phyloP scores from a whole-genome alignment of 2,888 invertebrate genomes.

The Trachelus tabidus region DNA sequence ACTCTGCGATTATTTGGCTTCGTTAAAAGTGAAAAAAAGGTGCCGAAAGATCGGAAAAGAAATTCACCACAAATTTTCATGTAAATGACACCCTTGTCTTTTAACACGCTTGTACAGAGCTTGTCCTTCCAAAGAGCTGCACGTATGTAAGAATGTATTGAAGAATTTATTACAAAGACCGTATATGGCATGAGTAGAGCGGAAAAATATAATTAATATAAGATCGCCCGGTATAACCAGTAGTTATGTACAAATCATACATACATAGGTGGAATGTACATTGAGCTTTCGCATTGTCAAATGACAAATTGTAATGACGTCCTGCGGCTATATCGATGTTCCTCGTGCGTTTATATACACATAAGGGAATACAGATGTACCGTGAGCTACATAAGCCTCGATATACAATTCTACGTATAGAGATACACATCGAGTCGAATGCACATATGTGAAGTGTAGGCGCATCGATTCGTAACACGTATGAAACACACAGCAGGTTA shows the following conservation, averaged over 20 bases:
- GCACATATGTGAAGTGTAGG: not conserved
- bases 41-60: not conserved
- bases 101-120: too few relatives aligned
- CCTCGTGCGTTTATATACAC: slow-evolving; percentile 25
- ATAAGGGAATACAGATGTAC: not conserved
- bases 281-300: slow-evolving; percentile 23
- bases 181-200: not conserved
- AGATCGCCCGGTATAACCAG: not conserved
- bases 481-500: not conserved
- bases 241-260: not conserved
- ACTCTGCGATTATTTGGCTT: not conserved
- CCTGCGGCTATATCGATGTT: slow-evolving; percentile 28
- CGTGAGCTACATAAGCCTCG: slow-evolving; percentile 3
- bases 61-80: not conserved
- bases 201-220: not conserved
- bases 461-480: not conserved
- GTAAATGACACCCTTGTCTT: not conserved
- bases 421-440: not conserved
- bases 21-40: not conserved
- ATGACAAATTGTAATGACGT: slow-evolving; percentile 39
- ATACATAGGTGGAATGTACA: not conserved
- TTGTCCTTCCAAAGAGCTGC: not conserved
- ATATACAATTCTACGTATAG: not conserved
- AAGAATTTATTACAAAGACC: not conserved
- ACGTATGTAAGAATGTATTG: not conserved